A percentile compares a stretch with the other conserved stretches of the same genome.
Conservation (phyloP, 2,797 vertebrate genomes). For the Alosa sapidissima region DNA sequence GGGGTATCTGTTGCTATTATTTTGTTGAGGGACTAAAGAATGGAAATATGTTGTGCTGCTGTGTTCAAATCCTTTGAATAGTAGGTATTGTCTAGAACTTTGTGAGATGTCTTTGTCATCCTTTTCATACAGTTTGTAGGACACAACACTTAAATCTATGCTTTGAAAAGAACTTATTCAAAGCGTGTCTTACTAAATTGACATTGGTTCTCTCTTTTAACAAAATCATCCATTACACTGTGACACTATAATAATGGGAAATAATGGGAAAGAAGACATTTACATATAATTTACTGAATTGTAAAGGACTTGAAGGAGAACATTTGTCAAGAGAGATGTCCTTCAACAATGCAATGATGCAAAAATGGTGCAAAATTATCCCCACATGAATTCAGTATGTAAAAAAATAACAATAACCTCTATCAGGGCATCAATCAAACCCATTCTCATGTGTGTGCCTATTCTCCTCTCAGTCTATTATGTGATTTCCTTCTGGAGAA, state of each 20-base stretch:
- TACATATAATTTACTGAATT: conserved; percentile 7
- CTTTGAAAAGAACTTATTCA: not conserved
- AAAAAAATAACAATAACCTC: not conserved
- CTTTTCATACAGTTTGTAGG: not conserved
- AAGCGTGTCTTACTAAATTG: not conserved
- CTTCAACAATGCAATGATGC: conserved; percentile 18
- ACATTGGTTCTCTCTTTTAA: conserved; percentile 10
- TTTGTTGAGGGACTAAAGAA: not conserved
- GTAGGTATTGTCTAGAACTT: conserved; percentile 10
- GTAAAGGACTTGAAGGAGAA: not conserved
- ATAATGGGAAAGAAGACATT: conserved; percentile 4
- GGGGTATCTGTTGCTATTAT: not conserved
- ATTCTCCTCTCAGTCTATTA: conserved; percentile 21
- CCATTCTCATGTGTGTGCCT: conserved; percentile 41
- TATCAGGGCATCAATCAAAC: conserved; percentile 9
- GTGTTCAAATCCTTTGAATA: not conserved
- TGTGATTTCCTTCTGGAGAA: conserved; percentile 10
- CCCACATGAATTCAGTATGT: conserved; percentile 1
- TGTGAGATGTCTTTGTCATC: not conserved
- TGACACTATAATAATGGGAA: not conserved
- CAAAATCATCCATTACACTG: not conserved
- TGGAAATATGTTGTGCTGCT: not conserved
- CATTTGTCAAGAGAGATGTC: conserved; percentile 2
- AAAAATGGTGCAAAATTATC: not conserved
- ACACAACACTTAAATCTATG: not conserved